Evolutionary conservation across 2,113 vertebrate genomes (phyloP), one percentile per base, ranked within the genome.

Genomic region (Aplodontia rufa): DNA sequence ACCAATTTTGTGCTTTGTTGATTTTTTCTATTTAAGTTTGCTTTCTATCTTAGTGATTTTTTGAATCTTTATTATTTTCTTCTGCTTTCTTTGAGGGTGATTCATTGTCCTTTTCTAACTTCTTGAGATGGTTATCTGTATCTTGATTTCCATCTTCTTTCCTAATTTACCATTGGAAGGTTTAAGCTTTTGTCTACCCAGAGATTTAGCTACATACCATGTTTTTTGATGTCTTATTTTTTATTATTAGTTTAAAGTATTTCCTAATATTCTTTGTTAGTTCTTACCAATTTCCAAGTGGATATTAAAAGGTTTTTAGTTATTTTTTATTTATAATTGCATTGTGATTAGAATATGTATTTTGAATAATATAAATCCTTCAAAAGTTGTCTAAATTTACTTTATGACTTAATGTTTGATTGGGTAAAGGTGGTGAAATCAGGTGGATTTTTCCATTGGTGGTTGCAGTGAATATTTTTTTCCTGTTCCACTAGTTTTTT

Each of bases 31-130:
- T 96, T 95, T 88, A 97, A 72, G 45, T 81, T 95, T 88, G 16
- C 89, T 92, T 95, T 95, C 72, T 88, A 22, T 90, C 78, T 84
- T 69, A 93, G 91, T 75, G 89, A 97, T 87, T 96, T 94, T 94
- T 91, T 89, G n/a, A n/a, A 82, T 71, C 53, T 71, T 84, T 86
- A 85, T 87, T 95, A 60, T 75, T 90, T 87, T 91, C 51, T 95
- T 87, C 68, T 51, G 16, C 51, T 51, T 93, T 90, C 64, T 90
- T 55, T 32, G 75, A 87, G 88, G 87, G 91, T 97, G 88, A 90
- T 71, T 81, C 45, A 12, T 75, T 82, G 58, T 78, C 66, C 26
- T 76, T 94, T 96, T 80, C 81, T 88, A 81, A 94, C 45, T 72
- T 87, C 28, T 90, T 58, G 60, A 95, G 86, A 30, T 93, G 47